Percentiles rank a stretch among this genome's conserved stretches.
Evolutionary conservation across 2,888 invertebrate genomes (phyloP).

Genomic region (Argyra leucocephala): DNA sequence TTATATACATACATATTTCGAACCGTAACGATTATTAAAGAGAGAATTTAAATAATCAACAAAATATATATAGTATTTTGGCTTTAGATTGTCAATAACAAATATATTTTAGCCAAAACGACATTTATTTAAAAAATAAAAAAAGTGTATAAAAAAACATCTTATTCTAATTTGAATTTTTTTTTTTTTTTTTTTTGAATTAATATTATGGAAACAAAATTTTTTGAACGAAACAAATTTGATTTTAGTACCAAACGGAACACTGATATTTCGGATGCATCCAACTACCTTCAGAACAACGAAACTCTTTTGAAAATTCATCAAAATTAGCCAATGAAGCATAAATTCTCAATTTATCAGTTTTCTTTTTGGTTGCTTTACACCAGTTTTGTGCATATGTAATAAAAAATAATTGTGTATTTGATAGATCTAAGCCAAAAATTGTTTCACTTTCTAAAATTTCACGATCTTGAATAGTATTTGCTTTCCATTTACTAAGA

Average conservation of each 20-base stretch:
- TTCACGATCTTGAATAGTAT: background rate
- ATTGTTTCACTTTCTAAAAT: slow-evolving; percentile 11
- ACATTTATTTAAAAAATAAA: too few species aligned
- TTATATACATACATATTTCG: too few species aligned
- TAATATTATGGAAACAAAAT: too few species aligned
- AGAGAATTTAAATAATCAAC: too few species aligned
- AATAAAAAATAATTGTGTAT: slow-evolving; percentile 16
- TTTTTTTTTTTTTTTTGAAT: too few species aligned
- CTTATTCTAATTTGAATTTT: too few species aligned
- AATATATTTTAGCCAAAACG: too few species aligned
- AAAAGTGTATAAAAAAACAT: too few species aligned
- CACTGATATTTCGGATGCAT: slow-evolving; percentile 15
- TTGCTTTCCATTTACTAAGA: background rate
- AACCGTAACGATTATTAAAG: too few species aligned
- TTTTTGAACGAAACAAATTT: too few species aligned
- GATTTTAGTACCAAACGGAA: slow-evolving; percentile 7
- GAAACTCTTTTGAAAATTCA: slow-evolving; percentile 15
- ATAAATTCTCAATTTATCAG: background rate
- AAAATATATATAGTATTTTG: too few species aligned
- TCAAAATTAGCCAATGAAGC: slow-evolving; percentile 14
- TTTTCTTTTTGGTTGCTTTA: background rate
- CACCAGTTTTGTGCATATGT: slow-evolving; percentile 16
- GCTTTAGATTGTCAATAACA: too few species aligned
- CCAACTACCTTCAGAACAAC: slow-evolving; percentile 13
- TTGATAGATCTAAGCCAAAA: slow-evolving; percentile 10